Percentiles rank a stretch among this genome's conserved stretches.
Conservation (phyloP, 2,797 vertebrate genomes). For the Ctenopoma multispine region DNA sequence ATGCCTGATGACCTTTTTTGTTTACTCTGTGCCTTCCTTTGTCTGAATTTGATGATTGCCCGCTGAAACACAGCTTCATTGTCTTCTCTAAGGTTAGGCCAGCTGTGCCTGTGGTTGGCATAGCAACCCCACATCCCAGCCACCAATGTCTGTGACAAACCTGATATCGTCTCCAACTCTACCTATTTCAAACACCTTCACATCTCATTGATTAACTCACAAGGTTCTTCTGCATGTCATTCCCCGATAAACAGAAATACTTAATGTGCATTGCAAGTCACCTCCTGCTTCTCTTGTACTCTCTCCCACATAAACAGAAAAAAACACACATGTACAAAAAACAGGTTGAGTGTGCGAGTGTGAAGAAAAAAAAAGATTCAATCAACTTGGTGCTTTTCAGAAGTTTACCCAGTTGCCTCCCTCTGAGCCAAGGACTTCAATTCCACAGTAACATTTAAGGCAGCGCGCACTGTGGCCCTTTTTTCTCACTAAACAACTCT, state of each 20-base stretch:
- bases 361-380: slow-evolving; percentile 11
- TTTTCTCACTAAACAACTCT: slow-evolving; percentile 41
- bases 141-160: slow-evolving; percentile 21
- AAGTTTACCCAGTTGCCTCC: slow-evolving; percentile 53
- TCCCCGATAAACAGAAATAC: slow-evolving; percentile 5
- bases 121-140: slow-evolving; percentile 62
- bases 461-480: slow-evolving; percentile 2
- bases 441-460: slow-evolving; percentile 43
- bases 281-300: not conserved
- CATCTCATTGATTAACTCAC: slow-evolving; percentile 30
- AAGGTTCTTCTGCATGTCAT: not conserved
- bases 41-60: slow-evolving; percentile 54
- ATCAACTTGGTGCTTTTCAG: slow-evolving; percentile 56
- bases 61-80: slow-evolving; percentile 61
- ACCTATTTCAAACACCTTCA: slow-evolving; percentile 47
- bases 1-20: slow-evolving; percentile 49
- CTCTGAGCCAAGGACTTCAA: slow-evolving; percentile 45
- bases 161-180: slow-evolving; percentile 15
- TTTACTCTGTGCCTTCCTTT: slow-evolving; percentile 26
- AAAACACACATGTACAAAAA: not conserved
- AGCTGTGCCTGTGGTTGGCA: slow-evolving; percentile 67
- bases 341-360: slow-evolving; percentile 1
- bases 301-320: not conserved
- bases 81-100: slow-evolving; percentile 52
- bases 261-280: not conserved